Evolutionary conservation across 2,113 vertebrate genomes (phyloP).

Genomic region (Narcine bancroftii): DNA sequence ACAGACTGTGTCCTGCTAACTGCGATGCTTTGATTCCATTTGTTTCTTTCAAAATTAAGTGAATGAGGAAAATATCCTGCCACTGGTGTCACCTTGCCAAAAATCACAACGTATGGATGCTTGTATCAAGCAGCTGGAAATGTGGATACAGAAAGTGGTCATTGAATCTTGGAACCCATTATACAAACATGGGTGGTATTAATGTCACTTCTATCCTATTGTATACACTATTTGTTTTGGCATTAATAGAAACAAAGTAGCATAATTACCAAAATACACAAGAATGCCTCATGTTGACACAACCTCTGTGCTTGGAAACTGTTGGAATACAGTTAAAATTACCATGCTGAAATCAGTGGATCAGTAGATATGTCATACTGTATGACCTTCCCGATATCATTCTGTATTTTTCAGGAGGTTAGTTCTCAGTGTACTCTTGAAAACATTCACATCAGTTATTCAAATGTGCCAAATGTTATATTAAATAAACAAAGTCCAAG

Average conservation of each 20-base stretch:
- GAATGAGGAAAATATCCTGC: not conserved
- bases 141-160: not conserved
- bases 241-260: not conserved
- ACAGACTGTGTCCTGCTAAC: no score
- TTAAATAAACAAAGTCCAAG: not conserved
- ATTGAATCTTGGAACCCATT: not conserved
- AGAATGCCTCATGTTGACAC: not conserved
- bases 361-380: not conserved
- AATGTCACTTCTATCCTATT: not conserved
- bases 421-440: no score
- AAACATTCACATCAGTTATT: not conserved
- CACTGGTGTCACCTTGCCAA: no score
- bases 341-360: not conserved
- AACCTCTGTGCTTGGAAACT: not conserved
- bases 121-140: not conserved
- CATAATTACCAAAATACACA: not conserved
- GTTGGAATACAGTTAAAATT: not conserved
- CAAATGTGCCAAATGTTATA: not conserved
- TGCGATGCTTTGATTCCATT: no score
- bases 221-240: not conserved
- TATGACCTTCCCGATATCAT: not conserved
- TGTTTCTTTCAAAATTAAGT: no score
- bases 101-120: no score
- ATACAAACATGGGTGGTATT: not conserved
- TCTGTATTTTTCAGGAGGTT: not conserved